These are phyloP conservation scores for Gila orcuttii DNA, from an alignment of 2,113 vertebrate genomes.

Conservation along the genomic window DNA sequence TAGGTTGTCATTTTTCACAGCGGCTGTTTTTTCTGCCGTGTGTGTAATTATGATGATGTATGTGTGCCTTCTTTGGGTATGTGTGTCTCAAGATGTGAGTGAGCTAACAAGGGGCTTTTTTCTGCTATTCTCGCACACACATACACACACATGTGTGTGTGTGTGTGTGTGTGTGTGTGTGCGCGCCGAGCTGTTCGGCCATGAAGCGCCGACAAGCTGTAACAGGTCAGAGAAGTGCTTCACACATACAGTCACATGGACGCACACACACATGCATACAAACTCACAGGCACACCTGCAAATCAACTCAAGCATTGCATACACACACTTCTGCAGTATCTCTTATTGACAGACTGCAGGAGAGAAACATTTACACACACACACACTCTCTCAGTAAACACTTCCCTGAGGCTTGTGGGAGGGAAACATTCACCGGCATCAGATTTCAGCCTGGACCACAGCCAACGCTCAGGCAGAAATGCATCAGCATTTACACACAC, in stretches of 20 bases:
- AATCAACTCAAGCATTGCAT: constrained; percentile 46
- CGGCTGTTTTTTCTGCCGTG: constrained; percentile 19
- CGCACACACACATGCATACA: constrained; percentile 7
- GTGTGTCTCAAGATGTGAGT: constrained; percentile 6
- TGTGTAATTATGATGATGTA: constrained; percentile 43
- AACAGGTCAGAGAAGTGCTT: constrained; percentile 53
- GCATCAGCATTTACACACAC: constrained; percentile 45
- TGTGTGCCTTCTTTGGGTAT: constrained; percentile 8
- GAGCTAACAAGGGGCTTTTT: constrained; percentile 36
- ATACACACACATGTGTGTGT: background rate
- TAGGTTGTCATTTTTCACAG: constrained; percentile 47
- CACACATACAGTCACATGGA: constrained; percentile 40
- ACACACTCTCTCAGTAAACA: constrained; percentile 46
- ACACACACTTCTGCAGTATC: constrained; percentile 48
- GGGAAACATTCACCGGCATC: constrained; percentile 59
- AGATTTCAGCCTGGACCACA: constrained; percentile 55
- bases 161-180: no score
- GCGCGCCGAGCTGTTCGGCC: background rate
- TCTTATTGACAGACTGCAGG: constrained; percentile 59
- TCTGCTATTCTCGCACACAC: background rate
- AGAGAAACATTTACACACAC: constrained; percentile 55
- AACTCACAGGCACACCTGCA: constrained; percentile 25
- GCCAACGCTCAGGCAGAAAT: constrained; percentile 54
- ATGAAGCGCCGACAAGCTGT: constrained; percentile 51
- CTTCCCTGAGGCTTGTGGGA: constrained; percentile 56